A percentile compares a stretch with the other conserved stretches of the same genome.
Evolutionary conservation across 2,888 invertebrate genomes (phyloP).

Genomic region (Lycocerus yunnanus): DNA sequence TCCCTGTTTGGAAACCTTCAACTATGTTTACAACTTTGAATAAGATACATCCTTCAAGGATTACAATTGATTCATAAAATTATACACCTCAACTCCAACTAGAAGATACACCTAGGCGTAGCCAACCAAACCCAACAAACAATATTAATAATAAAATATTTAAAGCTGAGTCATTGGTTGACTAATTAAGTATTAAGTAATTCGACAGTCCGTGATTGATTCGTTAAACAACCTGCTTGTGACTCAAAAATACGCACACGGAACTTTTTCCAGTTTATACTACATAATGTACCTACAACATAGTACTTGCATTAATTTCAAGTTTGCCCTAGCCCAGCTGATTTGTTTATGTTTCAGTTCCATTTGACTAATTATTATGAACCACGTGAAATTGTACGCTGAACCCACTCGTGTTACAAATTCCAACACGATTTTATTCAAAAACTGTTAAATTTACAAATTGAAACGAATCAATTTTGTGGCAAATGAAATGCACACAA

Average conservation of each 20-base stretch:
- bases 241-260: neutral
- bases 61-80: neutral
- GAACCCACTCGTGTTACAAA: neutral
- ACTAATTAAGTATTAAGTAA: neutral
- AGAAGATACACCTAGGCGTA: neutral
- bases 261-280: neutral
- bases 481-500: no score
- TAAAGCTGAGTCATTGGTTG: neutral
- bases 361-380: neutral
- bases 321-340: neutral
- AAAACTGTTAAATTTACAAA: no score
- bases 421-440: neutral
- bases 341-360: neutral
- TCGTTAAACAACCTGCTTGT: neutral
- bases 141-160: neutral
- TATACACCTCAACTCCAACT: neutral
- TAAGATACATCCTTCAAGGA: conserved; percentile 10
- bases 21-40: conserved; percentile 12
- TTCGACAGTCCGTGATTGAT: neutral
- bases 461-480: no score
- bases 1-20: neutral
- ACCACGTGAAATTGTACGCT: neutral
- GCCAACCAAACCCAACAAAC: neutral
- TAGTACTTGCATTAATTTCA: no score
- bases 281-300: no score